phyloP scores from a whole-genome alignment of 2,888 invertebrate genomes.

The Dermolepida albohirtum region DNA sequence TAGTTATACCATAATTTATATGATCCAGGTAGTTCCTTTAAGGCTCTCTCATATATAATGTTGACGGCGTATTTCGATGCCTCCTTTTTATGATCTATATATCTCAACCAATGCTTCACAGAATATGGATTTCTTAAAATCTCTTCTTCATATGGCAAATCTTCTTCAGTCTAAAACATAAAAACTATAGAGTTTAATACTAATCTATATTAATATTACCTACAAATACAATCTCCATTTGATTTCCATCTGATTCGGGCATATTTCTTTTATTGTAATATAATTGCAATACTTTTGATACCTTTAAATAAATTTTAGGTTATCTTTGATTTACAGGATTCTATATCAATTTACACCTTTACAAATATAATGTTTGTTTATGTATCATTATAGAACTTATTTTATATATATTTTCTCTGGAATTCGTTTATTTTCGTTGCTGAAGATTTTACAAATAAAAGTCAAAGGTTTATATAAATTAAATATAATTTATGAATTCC shows the following conservation, averaged over 20 bases:
- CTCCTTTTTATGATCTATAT: conserved; percentile 94
- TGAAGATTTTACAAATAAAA: too few relatives aligned
- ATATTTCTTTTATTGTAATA: not conserved
- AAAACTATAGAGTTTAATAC: not conserved
- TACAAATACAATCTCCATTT: conserved; percentile 19
- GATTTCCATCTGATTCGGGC: conserved; percentile 15
- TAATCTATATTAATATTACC: not conserved
- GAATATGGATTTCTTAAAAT: conserved; percentile 97
- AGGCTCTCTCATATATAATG: conserved; percentile 93
- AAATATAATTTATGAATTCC: too few relatives aligned
- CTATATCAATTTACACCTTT: too few relatives aligned
- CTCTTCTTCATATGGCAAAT: conserved; percentile 98
- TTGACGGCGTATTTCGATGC: conserved; percentile 86
- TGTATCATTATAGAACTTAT: too few relatives aligned
- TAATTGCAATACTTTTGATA: not conserved
- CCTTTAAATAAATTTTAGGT: not conserved
- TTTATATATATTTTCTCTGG: too few relatives aligned
- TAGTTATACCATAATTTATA: conserved; percentile 98
- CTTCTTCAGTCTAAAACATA: conserved; percentile 85
- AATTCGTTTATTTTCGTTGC: too few relatives aligned
- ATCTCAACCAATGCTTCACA: conserved; percentile 98
- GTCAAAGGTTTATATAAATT: too few relatives aligned
- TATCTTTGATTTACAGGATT: not conserved
- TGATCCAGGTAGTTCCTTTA: conserved; percentile 97
- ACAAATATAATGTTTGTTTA: too few relatives aligned